Base-by-base conservation (phyloP, 2,113 vertebrate genomes). In the Beaufortia kweichowensis region DNA sequence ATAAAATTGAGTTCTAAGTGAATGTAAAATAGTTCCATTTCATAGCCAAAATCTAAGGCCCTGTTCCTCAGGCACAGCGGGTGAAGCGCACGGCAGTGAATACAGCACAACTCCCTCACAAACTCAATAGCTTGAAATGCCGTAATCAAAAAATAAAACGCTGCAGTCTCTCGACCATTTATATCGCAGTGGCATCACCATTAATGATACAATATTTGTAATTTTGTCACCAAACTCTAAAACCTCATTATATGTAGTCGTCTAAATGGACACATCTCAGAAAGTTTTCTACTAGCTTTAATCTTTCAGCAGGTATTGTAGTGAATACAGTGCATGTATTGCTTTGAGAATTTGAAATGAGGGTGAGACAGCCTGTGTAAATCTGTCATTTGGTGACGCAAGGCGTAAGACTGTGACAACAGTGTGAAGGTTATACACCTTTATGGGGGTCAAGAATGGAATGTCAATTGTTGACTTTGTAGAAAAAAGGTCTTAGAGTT, bases 31-130 rank as follows among this genome's bases (percentile, higher is more conserved):
- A 63, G 39, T 61, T 43, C 2, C 39, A 26, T 21, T 39, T 59
- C 1, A 56, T 76, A 69, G 79, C 24, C 61, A 80, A 79, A 63
- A 55, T 62, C 21, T 74, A 57, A 66, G 60, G 55, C 68, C 29
- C 4, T 21, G 60, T 48, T 83, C 21, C 74, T 77, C 89, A 90
- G 87, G 87, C 84, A 89, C 87, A 83, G 79, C 79, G 80, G 88
- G 87, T 88, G 81, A 72, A 83, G 82, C 14, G 79, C 55, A 85
- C 79, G 86, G 88, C 87, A 89, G 86, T 89, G 88, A 86, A 76
- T 62, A 63, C 66, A 84, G 78, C 61, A 82, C 29, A 5, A 61
- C 28, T 15, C 19, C 8, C 33, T 64, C 46, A 14, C 23, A 4
- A 19, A 19, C 29, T 46, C 1, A 41, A 19, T 15, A 41, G 19